Percentiles rank a stretch among this genome's conserved stretches.
phyloP scores from a whole-genome alignment of 2,113 vertebrate genomes.

The Cyanoderma ruficeps region DNA sequence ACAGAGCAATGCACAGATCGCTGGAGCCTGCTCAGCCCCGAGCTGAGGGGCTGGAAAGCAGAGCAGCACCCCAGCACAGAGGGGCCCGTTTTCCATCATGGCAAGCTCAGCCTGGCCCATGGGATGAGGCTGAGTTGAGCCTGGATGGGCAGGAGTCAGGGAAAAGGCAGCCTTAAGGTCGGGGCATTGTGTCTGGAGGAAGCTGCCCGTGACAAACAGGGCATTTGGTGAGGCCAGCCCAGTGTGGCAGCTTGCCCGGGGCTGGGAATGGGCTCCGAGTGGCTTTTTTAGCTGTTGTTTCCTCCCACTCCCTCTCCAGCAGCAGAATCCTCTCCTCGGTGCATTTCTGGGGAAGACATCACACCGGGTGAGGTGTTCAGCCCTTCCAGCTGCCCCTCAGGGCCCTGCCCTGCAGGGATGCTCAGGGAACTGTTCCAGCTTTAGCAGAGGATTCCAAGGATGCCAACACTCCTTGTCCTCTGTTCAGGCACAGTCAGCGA shows the following conservation, averaged over 20 bases:
- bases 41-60: background rate
- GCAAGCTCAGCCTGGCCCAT: background rate
- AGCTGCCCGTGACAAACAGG: background rate
- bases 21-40: background rate
- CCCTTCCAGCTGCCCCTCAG: background rate
- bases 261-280: background rate
- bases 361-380: background rate
- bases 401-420: background rate
- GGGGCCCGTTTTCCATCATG: rapidly evolving
- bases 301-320: background rate
- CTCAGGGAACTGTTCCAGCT: background rate
- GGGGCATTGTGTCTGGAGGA: background rate
- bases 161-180: background rate
- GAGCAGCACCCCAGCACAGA: background rate
- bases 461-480: background rate
- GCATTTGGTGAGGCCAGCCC: background rate
- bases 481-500: background rate
- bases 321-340: background rate
- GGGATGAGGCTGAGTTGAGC: background rate
- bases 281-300: background rate
- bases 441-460: background rate
- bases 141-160: background rate
- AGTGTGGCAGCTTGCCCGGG: background rate
- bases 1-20: background rate
- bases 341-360: background rate